phyloP scores from a whole-genome alignment of 2,888 invertebrate genomes.

The Tetranychus piercei region DNA sequence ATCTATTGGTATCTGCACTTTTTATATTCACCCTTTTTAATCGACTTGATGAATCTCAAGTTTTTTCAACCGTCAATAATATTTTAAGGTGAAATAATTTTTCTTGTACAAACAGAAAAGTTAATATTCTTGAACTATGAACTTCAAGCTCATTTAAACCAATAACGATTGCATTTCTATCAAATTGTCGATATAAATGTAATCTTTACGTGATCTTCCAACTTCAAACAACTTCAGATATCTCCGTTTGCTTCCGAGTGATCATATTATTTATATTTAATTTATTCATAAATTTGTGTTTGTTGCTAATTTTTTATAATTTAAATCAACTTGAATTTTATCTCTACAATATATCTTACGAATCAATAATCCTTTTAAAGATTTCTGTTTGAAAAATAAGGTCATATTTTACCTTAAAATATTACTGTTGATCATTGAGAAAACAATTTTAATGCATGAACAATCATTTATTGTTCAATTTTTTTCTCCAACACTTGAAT shows the following conservation, averaged over 20 bases:
- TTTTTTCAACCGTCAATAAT: neutral
- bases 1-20: neutral
- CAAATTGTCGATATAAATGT: no score
- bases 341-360: no score
- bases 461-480: neutral
- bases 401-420: neutral
- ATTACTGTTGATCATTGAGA: neutral
- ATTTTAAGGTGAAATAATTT: neutral
- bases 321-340: no score
- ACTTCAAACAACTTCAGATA: no score
- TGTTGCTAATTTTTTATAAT: no score
- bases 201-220: no score
- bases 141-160: no score
- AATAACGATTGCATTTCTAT: no score
- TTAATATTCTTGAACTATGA: neutral
- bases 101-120: neutral
- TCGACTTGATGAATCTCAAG: neutral
- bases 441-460: neutral
- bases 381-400: neutral
- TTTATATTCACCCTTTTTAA: neutral
- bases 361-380: neutral
- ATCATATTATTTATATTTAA: no score
- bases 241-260: no score
- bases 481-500: neutral
- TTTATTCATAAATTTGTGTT: no score